These are phyloP conservation scores for Cyprinodon brontotheroides DNA, from an alignment of 2,113 vertebrate genomes.

Conservation along the genomic window DNA sequence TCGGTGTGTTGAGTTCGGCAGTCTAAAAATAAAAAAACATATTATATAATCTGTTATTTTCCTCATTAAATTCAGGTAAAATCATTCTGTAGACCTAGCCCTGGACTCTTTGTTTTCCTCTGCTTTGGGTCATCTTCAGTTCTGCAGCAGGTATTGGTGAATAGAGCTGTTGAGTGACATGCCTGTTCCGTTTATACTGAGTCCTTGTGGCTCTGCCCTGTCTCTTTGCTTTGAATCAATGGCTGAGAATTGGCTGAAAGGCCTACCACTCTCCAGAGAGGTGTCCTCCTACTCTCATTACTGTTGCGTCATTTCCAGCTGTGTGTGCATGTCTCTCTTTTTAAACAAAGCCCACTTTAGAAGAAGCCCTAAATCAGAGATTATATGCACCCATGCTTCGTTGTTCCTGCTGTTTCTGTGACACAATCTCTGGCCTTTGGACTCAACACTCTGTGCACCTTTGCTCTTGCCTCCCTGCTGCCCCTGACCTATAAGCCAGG, in stretches of 20 bases:
- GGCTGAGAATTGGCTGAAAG: slow-evolving; percentile 65
- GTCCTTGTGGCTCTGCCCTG: slow-evolving; percentile 24
- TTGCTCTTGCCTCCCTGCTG: slow-evolving; percentile 32
- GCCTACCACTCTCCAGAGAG: slow-evolving; percentile 65
- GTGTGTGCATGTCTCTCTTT: slow-evolving; percentile 27
- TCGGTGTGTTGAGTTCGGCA: neutral
- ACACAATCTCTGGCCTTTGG: slow-evolving; percentile 38
- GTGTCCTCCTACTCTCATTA: slow-evolving; percentile 75
- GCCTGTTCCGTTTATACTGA: slow-evolving; percentile 37
- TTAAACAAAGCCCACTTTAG: slow-evolving; percentile 49
- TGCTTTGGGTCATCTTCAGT: neutral
- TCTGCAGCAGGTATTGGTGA: slow-evolving; percentile 21
- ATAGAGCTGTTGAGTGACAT: slow-evolving; percentile 23
- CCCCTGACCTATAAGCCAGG: slow-evolving; percentile 53
- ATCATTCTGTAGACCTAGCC: neutral
- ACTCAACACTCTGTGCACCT: slow-evolving; percentile 35
- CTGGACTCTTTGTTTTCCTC: neutral
- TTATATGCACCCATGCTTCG: slow-evolving; percentile 30
- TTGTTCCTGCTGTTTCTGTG: slow-evolving; percentile 39
- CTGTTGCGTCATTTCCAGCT: slow-evolving; percentile 33
- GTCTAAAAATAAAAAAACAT: neutral
- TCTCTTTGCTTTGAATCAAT: slow-evolving; percentile 53
- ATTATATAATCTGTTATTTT: neutral
- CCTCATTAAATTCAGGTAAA: neutral
- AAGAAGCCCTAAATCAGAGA: slow-evolving; percentile 35